phyloP scores from a whole-genome alignment of 2,888 invertebrate genomes.

The Zygaena filipendulae region DNA sequence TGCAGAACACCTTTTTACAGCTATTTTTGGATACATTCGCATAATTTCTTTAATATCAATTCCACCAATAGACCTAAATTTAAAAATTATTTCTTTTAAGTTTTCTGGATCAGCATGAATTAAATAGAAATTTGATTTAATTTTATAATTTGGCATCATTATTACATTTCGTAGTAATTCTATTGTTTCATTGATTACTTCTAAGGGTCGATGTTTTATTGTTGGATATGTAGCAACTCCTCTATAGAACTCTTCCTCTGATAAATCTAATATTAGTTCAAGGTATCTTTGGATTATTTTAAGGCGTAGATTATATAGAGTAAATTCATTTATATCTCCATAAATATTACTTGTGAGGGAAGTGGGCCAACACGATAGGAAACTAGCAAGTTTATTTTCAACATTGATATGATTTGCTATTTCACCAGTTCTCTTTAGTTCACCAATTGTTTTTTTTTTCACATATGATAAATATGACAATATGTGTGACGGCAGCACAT shows the following conservation, averaged over 20 bases:
- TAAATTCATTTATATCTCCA: constrained; percentile 34
- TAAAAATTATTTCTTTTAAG: constrained; percentile 38
- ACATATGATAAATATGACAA: constrained; percentile 36
- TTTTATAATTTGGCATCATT: constrained; percentile 42
- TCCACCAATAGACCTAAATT: constrained; percentile 41
- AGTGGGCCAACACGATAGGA: constrained; percentile 58
- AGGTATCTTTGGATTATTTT: constrained; percentile 55
- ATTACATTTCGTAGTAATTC: constrained; percentile 39
- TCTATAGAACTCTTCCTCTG: constrained; percentile 41
- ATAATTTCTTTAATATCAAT: constrained; percentile 54
- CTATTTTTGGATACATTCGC: constrained; percentile 48
- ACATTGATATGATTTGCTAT: constrained; percentile 34
- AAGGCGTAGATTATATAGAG: constrained; percentile 37
- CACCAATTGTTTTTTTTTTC: constrained; percentile 36
- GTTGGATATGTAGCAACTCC: constrained; percentile 51
- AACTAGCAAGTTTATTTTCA: constrained; percentile 49
- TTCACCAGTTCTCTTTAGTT: constrained; percentile 31
- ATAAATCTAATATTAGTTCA: constrained; percentile 46
- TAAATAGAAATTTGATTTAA: constrained; percentile 51
- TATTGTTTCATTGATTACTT: constrained; percentile 44
- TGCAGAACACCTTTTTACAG: constrained; percentile 34
- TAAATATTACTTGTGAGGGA: constrained; percentile 47
- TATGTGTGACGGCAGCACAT: constrained; percentile 27
- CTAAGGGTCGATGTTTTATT: constrained; percentile 50
- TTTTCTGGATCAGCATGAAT: constrained; percentile 53